phyloP scores from a whole-genome alignment of 2,888 invertebrate species.

The Papilio gigon region DNA sequence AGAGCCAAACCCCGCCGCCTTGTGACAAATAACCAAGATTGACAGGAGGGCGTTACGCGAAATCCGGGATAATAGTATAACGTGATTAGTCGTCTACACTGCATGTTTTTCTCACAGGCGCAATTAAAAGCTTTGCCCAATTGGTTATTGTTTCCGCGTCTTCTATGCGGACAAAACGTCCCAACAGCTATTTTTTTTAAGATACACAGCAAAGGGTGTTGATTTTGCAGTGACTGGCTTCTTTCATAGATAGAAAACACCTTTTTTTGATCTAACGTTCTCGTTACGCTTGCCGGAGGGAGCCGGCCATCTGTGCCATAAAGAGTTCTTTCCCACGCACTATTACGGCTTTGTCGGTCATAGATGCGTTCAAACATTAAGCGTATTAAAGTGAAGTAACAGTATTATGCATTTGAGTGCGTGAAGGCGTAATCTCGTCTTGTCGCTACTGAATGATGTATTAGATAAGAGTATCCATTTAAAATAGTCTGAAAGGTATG shows the following conservation, averaged over 20 bases:
- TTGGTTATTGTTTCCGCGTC: too few relatives aligned
- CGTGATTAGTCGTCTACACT: too few relatives aligned
- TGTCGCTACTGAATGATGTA: not conserved
- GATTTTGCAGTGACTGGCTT: too few relatives aligned
- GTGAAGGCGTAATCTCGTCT: not conserved
- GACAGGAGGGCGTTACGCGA: too few relatives aligned
- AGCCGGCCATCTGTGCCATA: not conserved
- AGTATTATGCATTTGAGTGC: not conserved
- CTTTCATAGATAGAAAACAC: not conserved
- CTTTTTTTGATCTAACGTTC: not conserved
- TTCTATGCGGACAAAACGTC: too few relatives aligned
- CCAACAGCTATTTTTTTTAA: too few relatives aligned
- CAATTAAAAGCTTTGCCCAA: too few relatives aligned
- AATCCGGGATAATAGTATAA: too few relatives aligned
- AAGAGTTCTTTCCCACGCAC: not conserved
- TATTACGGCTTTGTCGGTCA: constrained; percentile 5
- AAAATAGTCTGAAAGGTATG: constrained; percentile 31
- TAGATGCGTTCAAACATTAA: not conserved
- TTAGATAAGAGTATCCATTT: constrained; percentile 4
- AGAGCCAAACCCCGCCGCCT: too few relatives aligned
- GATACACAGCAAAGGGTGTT: too few relatives aligned
- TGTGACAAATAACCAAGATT: too few relatives aligned
- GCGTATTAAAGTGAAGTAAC: not conserved
- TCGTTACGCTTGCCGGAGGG: not conserved
- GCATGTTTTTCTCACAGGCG: too few relatives aligned